phyloP scores from a whole-genome alignment of 2,888 invertebrate genomes.

The Cephonodes hylas region DNA sequence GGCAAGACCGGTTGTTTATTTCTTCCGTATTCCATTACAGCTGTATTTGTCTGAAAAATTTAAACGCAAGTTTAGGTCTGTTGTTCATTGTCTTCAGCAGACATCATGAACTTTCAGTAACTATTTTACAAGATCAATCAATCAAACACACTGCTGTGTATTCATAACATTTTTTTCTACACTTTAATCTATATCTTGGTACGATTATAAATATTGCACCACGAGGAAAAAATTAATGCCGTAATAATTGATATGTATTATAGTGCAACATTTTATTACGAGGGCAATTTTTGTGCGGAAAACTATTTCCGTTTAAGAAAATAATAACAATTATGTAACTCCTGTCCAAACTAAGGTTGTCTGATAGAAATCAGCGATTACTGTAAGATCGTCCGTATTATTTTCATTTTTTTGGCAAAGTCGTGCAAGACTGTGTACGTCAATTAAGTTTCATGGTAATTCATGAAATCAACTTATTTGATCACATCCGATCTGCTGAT shows the following conservation, averaged over 20 bases:
- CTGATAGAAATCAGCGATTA: not conserved
- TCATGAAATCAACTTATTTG: too few relatives aligned
- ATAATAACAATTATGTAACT: not conserved
- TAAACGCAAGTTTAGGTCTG: not conserved
- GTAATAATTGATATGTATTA: not conserved
- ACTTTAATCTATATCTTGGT: not conserved
- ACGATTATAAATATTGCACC: not conserved
- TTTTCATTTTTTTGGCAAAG: too few relatives aligned
- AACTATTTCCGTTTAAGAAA: not conserved
- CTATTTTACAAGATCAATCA: not conserved
- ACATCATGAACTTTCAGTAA: not conserved
- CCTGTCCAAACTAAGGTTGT: not conserved
- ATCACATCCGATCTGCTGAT: too few relatives aligned
- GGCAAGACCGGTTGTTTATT: constrained; percentile 51
- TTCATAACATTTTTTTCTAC: too few relatives aligned
- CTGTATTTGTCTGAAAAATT: constrained; percentile 18
- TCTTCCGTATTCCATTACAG: constrained; percentile 30
- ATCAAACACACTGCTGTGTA: too few relatives aligned
- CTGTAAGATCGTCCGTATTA: not conserved
- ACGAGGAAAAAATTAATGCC: too few relatives aligned
- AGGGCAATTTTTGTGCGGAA: not conserved
- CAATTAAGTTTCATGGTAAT: too few relatives aligned
- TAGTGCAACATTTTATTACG: not conserved
- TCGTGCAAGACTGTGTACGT: too few relatives aligned
- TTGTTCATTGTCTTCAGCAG: not conserved